Evolutionary conservation across 2,113 vertebrate species (phyloP).

Genomic region (Laticauda colubrina): DNA sequence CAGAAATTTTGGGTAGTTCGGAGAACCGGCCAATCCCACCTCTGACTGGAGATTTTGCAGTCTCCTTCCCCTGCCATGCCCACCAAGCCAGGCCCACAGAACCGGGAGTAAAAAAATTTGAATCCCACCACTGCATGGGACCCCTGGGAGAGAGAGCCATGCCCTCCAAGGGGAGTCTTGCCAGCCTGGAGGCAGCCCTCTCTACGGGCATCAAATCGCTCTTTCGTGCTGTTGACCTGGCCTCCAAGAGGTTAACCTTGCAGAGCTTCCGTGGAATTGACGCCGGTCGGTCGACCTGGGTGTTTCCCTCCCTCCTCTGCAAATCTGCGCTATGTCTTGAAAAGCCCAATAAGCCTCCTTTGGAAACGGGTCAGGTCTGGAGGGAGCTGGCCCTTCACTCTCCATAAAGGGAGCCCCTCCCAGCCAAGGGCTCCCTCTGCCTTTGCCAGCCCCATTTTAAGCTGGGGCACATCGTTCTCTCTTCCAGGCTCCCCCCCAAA

Average conservation of each 20-base stretch:
- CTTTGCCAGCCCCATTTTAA: not conserved
- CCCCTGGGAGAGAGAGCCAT: not conserved
- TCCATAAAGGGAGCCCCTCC: not conserved
- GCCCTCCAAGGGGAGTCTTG: not conserved
- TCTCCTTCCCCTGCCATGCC: too few relatives aligned
- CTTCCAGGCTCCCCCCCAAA: not conserved
- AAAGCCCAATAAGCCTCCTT: not conserved
- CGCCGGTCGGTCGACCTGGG: not conserved
- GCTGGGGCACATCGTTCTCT: not conserved
- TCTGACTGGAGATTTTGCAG: too few relatives aligned
- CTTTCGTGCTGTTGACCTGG: not conserved
- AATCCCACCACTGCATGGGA: too few relatives aligned
- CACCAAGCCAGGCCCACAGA: too few relatives aligned
- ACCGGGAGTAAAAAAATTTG: too few relatives aligned
- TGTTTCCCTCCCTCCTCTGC: not conserved
- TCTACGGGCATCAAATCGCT: not conserved
- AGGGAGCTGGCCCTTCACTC: not conserved
- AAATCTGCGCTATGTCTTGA: not conserved
- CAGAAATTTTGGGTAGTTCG: too few relatives aligned
- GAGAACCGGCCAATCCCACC: too few relatives aligned
- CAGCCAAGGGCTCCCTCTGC: too few relatives aligned
- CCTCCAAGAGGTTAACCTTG: too few relatives aligned
- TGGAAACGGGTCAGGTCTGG: not conserved
- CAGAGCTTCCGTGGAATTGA: too few relatives aligned
- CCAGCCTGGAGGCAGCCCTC: not conserved